Evolutionary conservation across 2,797 vertebrate genomes (phyloP), one percentile per base, ranked within the genome.

Genomic region (Enteromius unitaeniatus): DNA sequence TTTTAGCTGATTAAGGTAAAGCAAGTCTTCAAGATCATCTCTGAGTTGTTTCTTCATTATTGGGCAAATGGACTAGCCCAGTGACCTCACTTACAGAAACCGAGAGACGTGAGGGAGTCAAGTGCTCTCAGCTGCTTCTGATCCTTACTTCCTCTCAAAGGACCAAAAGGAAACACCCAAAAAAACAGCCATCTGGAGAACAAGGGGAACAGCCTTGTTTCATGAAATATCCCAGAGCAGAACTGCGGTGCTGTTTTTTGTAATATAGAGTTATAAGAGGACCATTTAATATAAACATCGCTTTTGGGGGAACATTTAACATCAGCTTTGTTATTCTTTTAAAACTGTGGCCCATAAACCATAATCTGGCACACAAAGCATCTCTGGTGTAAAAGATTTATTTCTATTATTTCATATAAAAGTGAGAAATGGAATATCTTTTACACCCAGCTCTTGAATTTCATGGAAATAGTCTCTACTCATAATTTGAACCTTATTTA

Each of bases 121-220:
- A 73, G 55, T 42, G 45, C 55, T 62, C 79, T 84, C 82, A 82
- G 76, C 79, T 64, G 75, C 81, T 77, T 85, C 62, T 79, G 60
- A 79, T 69, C 51, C 68, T 58, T 28, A 45, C 67, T 80, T 86
- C 87, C 87, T 81, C 65, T 34, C 69, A 11, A 55, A 28, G 31
- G 77, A 81, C 53, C 53, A 45, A 49, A 84, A 70, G 65, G 73
- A 86, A 81, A 86, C 73, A 45, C 72, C 84, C 70, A 73, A 73
- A 60, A n/a, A 28, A n/a, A 45, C 78, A 76, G 53, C 82, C 87
- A 88, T 74, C 68, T 86, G 84, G 51, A 86, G 70, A 64, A 64
- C n/a, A 69, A 74, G 70, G 58, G 23, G 62, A 42, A 67, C 11
- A 3, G 34, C 53, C 37, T 17, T 47, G 42, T 45, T 62, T 31